Evolutionary conservation across 2,797 vertebrate species (phyloP).

Genomic region (Anabacerthia variegaticeps): DNA sequence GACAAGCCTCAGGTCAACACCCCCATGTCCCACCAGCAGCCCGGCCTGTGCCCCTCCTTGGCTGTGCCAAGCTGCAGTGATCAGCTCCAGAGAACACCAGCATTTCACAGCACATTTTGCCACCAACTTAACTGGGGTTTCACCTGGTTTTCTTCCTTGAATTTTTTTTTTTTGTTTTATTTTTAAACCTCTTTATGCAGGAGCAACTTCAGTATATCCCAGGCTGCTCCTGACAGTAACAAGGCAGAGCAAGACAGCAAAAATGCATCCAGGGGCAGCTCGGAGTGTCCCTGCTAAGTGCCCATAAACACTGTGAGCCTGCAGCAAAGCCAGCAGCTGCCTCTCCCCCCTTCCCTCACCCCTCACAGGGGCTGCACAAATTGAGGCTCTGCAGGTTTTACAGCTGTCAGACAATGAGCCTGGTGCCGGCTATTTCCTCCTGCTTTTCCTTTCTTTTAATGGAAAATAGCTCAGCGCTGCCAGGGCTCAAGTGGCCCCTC

Average conservation of each 20-base stretch:
- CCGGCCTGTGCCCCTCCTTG: not conserved
- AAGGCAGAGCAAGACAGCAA: not conserved
- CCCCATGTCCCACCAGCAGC: not conserved
- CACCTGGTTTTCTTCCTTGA: not conserved
- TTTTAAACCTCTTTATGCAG: not conserved
- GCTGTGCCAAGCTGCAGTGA: not conserved
- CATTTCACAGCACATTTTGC: not conserved
- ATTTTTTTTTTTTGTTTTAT: not conserved
- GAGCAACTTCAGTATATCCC: not conserved
- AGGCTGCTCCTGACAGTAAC: slow-evolving; percentile 2
- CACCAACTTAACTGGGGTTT: not conserved
- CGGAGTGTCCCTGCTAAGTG: not conserved
- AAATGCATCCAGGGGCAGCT: not conserved
- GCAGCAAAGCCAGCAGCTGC: not conserved
- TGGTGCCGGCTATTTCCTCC: not conserved
- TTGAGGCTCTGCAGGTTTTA: not conserved
- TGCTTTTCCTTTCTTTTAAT: not conserved
- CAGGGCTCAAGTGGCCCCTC: not conserved
- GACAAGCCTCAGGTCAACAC: not conserved
- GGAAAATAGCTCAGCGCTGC: not conserved
- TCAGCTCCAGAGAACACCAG: not conserved
- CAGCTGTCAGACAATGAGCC: not conserved
- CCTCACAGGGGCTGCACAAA: not conserved
- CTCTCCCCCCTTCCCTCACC: not conserved
- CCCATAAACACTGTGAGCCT: not conserved